Evolutionary conservation across 2,797 vertebrate genomes (phyloP), one percentile per base, ranked within the genome.

Genomic region (Gymnocypris eckloni): DNA sequence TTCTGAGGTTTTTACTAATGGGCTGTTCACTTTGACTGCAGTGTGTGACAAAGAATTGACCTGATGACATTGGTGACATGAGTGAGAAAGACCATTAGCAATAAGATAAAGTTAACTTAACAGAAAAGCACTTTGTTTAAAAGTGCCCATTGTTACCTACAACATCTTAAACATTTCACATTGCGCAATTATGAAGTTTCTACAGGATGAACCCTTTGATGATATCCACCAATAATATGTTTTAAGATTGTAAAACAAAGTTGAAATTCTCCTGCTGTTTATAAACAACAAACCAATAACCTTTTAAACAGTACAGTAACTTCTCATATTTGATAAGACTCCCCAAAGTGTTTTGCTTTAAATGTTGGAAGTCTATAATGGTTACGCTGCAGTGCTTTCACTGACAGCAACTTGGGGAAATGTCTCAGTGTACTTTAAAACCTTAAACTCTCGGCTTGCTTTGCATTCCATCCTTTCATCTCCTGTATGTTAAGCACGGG

Each of bases 391-490:
- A 20, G 22, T 72, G 67, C 9, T 28, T 70, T 81, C 22, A 71
- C 33, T 83, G 54, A 50, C 56, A 76, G 43, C 15, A 76, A 66
- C 50, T 43, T 45, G 39, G 15, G 16, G 69, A 22, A 22, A 39
- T 73, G 56, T 41, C 16, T 82, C 3, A 37, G 61, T 67, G 45
- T 70, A 81, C 10, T 54, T 82, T 12, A 41, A 82, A 72, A 71
- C 8, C 50, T 71, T 28, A 43, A 54, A 28, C 22, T 59, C 67
- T 82, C 9, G 10, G 37, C 37, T 71, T 82, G 70, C 56, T 72
- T 45, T 72, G 69, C n/a, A 61, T 43, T 50, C 70, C 7, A 61
- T 73, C 41, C 81, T 61, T 75, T 83, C 70, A 83, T 73, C 81
- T 61, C 70, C 41, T 45, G 28, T 48, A 54, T 10, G 33, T 13